A percentile compares a stretch with the other conserved stretches of the same genome.
Conservation (phyloP, 2,888 invertebrate genomes). For the Apamea monoglypha region DNA sequence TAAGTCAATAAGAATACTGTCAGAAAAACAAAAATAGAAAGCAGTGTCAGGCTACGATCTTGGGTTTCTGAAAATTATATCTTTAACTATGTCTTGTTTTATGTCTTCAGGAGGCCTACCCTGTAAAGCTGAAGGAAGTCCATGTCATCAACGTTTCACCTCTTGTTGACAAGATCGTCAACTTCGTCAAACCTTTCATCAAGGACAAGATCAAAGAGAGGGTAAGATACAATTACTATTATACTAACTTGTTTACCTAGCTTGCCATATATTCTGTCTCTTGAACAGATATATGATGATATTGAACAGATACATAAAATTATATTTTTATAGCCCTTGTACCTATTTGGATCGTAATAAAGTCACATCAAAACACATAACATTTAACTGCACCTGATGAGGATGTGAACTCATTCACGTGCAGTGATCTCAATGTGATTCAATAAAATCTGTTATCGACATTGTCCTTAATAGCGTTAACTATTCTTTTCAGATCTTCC, state of each 20-base stretch:
- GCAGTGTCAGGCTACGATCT: background rate
- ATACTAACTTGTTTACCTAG: background rate
- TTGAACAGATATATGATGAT: no score
- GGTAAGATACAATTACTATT: conserved; percentile 73
- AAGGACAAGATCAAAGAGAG: conserved; percentile 96
- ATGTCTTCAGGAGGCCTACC: conserved; percentile 93
- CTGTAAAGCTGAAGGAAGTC: conserved; percentile 96
- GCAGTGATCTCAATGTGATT: background rate
- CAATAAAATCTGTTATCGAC: background rate
- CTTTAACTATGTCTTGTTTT: background rate
- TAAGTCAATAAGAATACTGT: no score
- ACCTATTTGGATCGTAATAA: no score
- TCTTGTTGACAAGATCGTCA: conserved; percentile 95
- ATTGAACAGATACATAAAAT: no score
- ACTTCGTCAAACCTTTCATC: conserved; percentile 96
- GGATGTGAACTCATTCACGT: background rate
- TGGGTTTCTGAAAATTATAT: background rate
- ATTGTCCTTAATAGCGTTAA: background rate
- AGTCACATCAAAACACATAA: no score
- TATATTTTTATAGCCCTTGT: no score
- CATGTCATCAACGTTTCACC: conserved; percentile 96
- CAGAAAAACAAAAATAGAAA: background rate
- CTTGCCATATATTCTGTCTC: background rate
- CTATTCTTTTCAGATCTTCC: conserved; percentile 90
- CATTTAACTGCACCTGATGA: background rate